Evolutionary conservation across 2,797 vertebrate species (phyloP).

Genomic region (Dipus sagitta): DNA sequence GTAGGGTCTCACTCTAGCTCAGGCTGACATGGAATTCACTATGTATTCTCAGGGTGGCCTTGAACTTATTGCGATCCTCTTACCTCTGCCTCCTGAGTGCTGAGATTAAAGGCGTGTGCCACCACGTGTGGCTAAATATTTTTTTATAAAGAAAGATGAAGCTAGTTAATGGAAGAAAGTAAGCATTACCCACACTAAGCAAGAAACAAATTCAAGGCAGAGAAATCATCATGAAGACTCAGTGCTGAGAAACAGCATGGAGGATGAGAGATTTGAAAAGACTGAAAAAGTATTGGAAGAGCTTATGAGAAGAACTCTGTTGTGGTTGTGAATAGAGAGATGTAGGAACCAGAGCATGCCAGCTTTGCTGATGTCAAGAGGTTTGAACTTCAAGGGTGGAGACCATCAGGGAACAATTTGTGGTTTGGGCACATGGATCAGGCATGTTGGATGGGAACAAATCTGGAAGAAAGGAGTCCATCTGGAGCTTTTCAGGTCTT

Average conservation of each 20-base stretch:
- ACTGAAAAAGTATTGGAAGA: neutral
- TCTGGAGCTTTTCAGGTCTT: neutral
- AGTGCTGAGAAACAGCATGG: neutral
- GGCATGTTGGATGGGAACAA: neutral
- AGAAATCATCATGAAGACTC: neutral
- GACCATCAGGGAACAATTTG: neutral
- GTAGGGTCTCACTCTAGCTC: too few species aligned
- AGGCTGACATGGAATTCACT: too few species aligned
- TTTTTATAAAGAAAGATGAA: neutral
- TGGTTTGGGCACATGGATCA: neutral
- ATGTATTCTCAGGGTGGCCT: too few species aligned
- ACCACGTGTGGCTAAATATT: too few species aligned
- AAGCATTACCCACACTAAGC: neutral
- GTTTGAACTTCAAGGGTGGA: neutral
- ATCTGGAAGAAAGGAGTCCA: neutral
- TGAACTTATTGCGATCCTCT: too few species aligned
- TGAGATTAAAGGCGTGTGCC: too few species aligned
- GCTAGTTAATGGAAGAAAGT: neutral
- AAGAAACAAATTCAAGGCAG: neutral
- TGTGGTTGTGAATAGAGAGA: neutral
- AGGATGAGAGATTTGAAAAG: neutral
- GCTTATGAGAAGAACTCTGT: too few species aligned
- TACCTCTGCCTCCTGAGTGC: too few species aligned
- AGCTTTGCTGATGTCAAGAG: neutral
- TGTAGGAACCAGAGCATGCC: fast-evolving